Base-by-base conservation (phyloP, 2,113 vertebrate genomes). In the Bubo blakistoni region DNA sequence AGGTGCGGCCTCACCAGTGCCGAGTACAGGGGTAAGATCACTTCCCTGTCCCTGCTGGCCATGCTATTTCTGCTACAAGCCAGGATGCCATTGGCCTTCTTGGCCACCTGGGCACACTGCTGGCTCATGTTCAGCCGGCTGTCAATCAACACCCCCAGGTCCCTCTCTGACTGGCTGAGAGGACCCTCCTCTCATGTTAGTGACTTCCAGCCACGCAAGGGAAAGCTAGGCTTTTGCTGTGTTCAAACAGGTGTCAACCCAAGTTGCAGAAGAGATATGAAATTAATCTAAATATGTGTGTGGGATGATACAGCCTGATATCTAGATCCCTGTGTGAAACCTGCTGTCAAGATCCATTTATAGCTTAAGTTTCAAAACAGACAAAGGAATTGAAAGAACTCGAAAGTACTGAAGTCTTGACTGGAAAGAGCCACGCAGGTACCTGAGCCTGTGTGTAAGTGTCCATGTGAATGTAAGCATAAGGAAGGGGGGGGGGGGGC, bases 361-460 rank as follows among this genome's bases (percentile, higher is more conserved):
- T 22, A 83, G 72, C 22, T 78, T 21, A 83, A 72, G 66, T 71
- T 57, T 67, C 52, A 88, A 81, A 71, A 55, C 7, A 78, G 67
- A 57, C 32, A 81, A 51, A 81, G 16, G 24, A 87, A 36, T 3
- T 36, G 20, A 44, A 62, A 92, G 55, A 92, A 81, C 27, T 58
- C 24, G 25, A 42, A 72, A 69, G 16, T n/a, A 49, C 24, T 49
- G 40, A 52, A 40, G 55, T 30, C 32, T 34, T 49, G 26, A 55
- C 46, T 46, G 15, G 25, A 79, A 91, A 82, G 21, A 73, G 76
- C 19, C 20, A 17, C 0, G 10, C 10, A 73, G 12, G 13, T 55
- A 78, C 13, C 11, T 0, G 0, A 38, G 19, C 14, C 66, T n/a
- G 8, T 7, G 9, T 13, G 12, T 27, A 27, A 67, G 49, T 3